Percentiles rank a stretch among this genome's conserved stretches.
Evolutionary conservation across 2,888 invertebrate genomes (phyloP).

Genomic region (Lepidonotus clava): DNA sequence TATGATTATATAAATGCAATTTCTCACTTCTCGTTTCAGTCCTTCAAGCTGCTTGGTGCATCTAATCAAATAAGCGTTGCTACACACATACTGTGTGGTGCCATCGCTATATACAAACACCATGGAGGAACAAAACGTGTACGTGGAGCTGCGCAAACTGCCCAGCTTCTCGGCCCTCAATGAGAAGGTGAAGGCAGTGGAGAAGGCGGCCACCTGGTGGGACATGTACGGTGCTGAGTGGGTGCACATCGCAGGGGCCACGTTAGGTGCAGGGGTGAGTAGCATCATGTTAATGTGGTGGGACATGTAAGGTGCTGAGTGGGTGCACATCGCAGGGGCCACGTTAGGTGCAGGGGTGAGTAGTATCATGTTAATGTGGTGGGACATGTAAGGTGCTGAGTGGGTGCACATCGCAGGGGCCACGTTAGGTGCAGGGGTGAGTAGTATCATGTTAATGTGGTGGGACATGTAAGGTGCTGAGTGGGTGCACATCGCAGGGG

Average conservation of each 20-base stretch:
- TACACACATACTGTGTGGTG: too few species aligned
- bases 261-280: slow-evolving; percentile 56
- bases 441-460: slow-evolving; percentile 64
- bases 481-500: slow-evolving; percentile 66
- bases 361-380: slow-evolving; percentile 67
- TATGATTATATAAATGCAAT: too few species aligned
- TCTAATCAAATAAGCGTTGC: too few species aligned
- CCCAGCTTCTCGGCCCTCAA: slow-evolving; percentile 71
- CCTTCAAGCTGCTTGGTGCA: too few species aligned
- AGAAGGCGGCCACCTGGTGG: slow-evolving; percentile 71
- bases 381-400: slow-evolving; percentile 75
- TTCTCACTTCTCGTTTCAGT: too few species aligned
- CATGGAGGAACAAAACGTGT: slow-evolving; percentile 59
- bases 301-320: slow-evolving; percentile 75
- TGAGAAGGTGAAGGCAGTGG: slow-evolving; percentile 67
- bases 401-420: slow-evolving; percentile 66
- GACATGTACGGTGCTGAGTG: slow-evolving; percentile 75
- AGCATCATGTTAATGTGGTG: slow-evolving; percentile 68
- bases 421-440: slow-evolving; percentile 56
- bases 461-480: slow-evolving; percentile 76
- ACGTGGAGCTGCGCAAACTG: slow-evolving; percentile 70
- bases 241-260: slow-evolving; percentile 63
- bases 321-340: slow-evolving; percentile 65
- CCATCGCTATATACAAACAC: background rate
- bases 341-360: slow-evolving; percentile 57